Percentiles rank a stretch among this genome's conserved stretches.
These are phyloP conservation scores for Phoxinus dragarum DNA, from an alignment of 2,797 vertebrate species.

Conservation along the genomic window DNA sequence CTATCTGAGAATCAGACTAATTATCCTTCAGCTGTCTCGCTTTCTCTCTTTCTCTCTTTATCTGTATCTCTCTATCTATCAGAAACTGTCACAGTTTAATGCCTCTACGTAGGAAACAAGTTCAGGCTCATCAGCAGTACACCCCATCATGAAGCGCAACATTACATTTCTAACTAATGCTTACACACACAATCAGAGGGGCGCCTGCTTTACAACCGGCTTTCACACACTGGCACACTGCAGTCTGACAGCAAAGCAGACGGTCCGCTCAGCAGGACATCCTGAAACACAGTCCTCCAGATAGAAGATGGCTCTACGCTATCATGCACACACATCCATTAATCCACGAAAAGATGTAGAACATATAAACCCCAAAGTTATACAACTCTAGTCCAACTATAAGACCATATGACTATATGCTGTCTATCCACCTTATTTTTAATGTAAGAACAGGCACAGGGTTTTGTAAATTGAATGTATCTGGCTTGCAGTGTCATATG, in stretches of 20 bases:
- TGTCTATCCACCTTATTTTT: not conserved
- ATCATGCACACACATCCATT: slow-evolving; percentile 28
- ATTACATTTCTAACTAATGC: slow-evolving; percentile 61
- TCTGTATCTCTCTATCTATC: slow-evolving; percentile 28
- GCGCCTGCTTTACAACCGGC: slow-evolving; percentile 34
- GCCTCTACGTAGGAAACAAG: slow-evolving; percentile 53
- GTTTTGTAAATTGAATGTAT: not conserved
- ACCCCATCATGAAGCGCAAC: slow-evolving; percentile 56
- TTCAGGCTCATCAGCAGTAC: slow-evolving; percentile 52
- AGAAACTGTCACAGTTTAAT: slow-evolving; percentile 51
- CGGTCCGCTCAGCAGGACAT: slow-evolving; percentile 54
- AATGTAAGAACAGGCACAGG: not conserved
- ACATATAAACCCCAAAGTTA: not conserved
- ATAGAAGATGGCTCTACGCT: slow-evolving; percentile 39
- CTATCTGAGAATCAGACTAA: slow-evolving; percentile 44
- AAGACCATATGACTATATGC: not conserved
- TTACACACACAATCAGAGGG: slow-evolving; percentile 55
- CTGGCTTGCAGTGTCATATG: not conserved
- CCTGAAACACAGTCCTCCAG: slow-evolving; percentile 42
- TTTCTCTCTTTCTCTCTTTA: slow-evolving; percentile 30
- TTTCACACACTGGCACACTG: slow-evolving; percentile 43
- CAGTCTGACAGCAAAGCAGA: slow-evolving; percentile 57
- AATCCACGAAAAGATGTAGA: slow-evolving; percentile 17
- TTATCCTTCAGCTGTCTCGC: slow-evolving; percentile 42
- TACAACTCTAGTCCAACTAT: not conserved